Base-by-base conservation (phyloP, 2,888 invertebrate genomes). In the Argyresthia albistria region DNA sequence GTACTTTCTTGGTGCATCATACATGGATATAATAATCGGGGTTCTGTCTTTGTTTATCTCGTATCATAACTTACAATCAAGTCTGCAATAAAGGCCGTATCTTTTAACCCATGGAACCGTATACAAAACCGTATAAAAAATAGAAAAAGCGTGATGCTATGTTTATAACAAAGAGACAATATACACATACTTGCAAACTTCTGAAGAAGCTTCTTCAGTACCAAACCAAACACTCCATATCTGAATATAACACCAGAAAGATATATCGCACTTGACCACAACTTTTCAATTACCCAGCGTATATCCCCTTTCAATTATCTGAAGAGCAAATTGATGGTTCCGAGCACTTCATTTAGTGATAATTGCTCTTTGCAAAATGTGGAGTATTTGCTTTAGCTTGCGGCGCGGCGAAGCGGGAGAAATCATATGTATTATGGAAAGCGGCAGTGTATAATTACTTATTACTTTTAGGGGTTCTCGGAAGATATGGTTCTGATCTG, bases 401-500 rank as follows among this genome's bases (percentile, higher is more conserved):
- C 42, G 11, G 42, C 25, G 14, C 16, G 7, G 37, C 11, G 37
- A 45, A 53, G 48, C 54, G 55, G 58, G 59, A 59, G 57, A 60
- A 59, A 62, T 60, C 55, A 59, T 56, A 60, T 52, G 54, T 54
- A 57, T 62, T 60, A 58, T 54, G 43, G 51, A 46, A 51, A 50
- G n/a, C n/a, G 8, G n/a, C 25, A 25, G 25, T 25, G 25, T 25
- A 6, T 25, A 25, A 25, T 25, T 25, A 25, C 46, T 46, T 46
- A 11, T 25, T 46, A 25, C 25, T 46, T 11, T 46, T 46, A n/a
- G n/a, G 46, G 25, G 46, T 46, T 46, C n/a, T 46, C 25, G 25
- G 46, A 25, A 25, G 25, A 4, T 25, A 6, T 25, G 25, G 25
- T 25, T 25, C 25, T 25, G 25, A 4, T 25, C 25, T 25, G 25